Conservation (phyloP, 2,113 vertebrate species). For the Sarotherodon lohbergeri region DNA sequence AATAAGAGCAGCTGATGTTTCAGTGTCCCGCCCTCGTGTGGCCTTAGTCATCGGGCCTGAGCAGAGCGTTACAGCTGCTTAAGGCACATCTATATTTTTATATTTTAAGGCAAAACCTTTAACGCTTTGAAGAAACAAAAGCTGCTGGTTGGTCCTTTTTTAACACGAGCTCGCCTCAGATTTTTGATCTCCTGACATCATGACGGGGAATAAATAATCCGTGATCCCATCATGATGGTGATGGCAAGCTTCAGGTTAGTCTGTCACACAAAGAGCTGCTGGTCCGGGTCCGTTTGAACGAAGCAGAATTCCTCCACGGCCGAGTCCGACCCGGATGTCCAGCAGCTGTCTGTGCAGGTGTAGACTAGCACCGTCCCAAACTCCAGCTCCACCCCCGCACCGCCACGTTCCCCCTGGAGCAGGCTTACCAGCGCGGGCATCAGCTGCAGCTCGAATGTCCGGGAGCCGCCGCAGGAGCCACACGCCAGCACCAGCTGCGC, state of each 20-base stretch:
- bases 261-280: constrained; percentile 53
- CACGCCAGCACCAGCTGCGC: neutral
- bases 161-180: fast-evolving
- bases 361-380: constrained; percentile 63
- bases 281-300: constrained; percentile 48
- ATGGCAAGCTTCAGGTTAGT: neutral
- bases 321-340: neutral
- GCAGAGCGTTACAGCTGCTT: too few species aligned
- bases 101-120: neutral
- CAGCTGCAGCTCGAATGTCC: constrained; percentile 61
- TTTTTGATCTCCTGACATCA: neutral
- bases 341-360: constrained; percentile 53
- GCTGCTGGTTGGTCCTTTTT: neutral
- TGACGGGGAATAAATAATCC: fast-evolving
- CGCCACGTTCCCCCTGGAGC: neutral
- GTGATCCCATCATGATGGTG: fast-evolving
- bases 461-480: constrained; percentile 13
- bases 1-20: neutral
- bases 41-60: neutral
- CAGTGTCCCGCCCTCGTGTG: fast-evolving
- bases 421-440: constrained; percentile 60
- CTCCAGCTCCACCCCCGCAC: constrained; percentile 12
- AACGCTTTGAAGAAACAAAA: neutral
- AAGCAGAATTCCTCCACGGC: constrained; percentile 49
- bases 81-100: neutral